Conservation (phyloP, 2,888 invertebrate species). For the Anthophora plumipes region DNA sequence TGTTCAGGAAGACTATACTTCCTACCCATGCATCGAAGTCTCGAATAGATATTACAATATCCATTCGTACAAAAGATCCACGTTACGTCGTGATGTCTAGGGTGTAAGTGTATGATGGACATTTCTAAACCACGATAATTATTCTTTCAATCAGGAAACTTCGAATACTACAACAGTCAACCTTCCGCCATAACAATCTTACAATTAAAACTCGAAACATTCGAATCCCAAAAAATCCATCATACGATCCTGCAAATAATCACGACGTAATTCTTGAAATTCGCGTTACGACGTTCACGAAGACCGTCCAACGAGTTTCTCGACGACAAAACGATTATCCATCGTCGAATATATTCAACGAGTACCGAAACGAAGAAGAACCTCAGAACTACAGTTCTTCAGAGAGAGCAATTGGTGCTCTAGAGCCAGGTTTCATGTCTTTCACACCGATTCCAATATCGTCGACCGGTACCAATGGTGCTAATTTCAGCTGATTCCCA, state of each 20-base stretch:
- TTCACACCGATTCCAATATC: slow-evolving; percentile 83
- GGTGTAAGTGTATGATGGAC: background rate
- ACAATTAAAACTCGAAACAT: background rate
- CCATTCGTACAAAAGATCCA: background rate
- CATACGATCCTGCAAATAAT: background rate
- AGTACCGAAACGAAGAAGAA: background rate
- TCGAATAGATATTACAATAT: background rate
- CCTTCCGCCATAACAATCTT: too few relatives aligned
- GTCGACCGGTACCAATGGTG: slow-evolving; percentile 88
- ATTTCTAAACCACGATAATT: background rate
- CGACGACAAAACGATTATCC: background rate
- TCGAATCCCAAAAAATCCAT: background rate
- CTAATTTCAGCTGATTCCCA: slow-evolving; percentile 90
- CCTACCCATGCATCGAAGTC: background rate
- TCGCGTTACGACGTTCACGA: background rate
- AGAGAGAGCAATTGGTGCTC: slow-evolving; percentile 81
- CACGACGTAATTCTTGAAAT: background rate
- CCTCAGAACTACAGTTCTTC: slow-evolving; percentile 78
- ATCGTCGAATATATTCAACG: background rate
- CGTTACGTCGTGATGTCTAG: background rate
- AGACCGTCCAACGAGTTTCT: too few relatives aligned
- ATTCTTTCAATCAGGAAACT: background rate
- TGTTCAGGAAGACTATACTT: background rate
- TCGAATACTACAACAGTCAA: background rate
- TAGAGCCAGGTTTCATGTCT: slow-evolving; percentile 82